Evolutionary conservation across 2,888 invertebrate genomes (phyloP).

Genomic region (Syrista parreyssii): DNA sequence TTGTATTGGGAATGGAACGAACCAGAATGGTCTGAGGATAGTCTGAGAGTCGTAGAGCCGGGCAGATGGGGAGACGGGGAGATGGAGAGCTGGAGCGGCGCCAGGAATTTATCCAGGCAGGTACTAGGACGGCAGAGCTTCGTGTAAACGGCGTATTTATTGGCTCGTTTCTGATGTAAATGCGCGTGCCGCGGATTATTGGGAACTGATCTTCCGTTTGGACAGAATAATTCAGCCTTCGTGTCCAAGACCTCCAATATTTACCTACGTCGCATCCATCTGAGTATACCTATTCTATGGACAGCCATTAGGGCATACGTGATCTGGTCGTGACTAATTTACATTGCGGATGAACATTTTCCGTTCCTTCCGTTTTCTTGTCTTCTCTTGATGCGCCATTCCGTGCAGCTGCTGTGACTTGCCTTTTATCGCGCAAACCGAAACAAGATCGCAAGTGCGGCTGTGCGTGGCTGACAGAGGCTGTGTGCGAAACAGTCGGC

Average conservation of each 20-base stretch:
- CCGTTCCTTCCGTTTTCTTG: no score
- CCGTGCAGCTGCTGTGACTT: no score
- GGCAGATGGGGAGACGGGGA: conserved; percentile 21
- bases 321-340: no score
- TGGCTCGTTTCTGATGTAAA: conserved; percentile 53
- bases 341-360: no score
- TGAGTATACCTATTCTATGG: no score
- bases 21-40: conserved; percentile 40
- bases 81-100: conserved; percentile 47
- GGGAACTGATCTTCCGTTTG: conserved; percentile 49
- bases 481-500: no score
- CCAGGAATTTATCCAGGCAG: conserved; percentile 55
- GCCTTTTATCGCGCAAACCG: no score
- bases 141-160: conserved; percentile 56
- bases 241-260: background rate
- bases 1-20: conserved; percentile 48
- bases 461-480: no score
- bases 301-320: no score
- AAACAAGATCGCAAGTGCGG: no score
- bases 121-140: conserved; percentile 21
- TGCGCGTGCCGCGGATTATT: conserved; percentile 55
- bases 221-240: conserved; percentile 38
- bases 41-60: conserved; percentile 21
- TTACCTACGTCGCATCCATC: no score
- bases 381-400: no score